Conservation (phyloP, 2,888 invertebrate genomes). For the Epinotia demarniana region DNA sequence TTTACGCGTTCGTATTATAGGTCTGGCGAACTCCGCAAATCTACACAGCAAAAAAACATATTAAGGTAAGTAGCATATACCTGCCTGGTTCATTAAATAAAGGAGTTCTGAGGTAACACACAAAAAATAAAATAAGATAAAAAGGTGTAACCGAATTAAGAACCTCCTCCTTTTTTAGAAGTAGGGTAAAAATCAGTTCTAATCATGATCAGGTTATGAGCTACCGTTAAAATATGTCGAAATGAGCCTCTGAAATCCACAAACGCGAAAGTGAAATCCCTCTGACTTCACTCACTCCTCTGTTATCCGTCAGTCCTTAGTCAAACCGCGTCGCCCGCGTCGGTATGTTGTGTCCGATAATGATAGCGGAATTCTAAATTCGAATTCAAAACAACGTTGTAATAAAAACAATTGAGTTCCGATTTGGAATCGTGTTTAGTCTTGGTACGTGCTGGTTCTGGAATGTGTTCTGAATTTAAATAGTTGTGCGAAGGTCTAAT, state of each 20-base stretch:
- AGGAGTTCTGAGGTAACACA: too few relatives aligned
- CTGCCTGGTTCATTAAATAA: too few relatives aligned
- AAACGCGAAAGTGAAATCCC: constrained; percentile 2
- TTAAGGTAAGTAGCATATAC: too few relatives aligned
- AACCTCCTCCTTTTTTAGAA: too few relatives aligned
- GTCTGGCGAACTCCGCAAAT: too few relatives aligned
- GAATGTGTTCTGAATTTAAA: constrained; percentile 13
- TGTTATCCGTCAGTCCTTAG: constrained; percentile 5
- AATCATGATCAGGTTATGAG: too few relatives aligned
- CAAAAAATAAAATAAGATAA: too few relatives aligned
- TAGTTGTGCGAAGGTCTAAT: neutral
- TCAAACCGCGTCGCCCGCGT: constrained; percentile 8
- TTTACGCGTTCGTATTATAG: too few relatives aligned
- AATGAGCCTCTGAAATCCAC: neutral
- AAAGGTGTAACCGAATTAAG: too few relatives aligned
- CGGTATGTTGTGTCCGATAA: neutral
- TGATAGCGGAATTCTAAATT: neutral
- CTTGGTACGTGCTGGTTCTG: neutral
- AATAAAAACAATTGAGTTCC: neutral
- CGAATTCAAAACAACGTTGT: neutral
- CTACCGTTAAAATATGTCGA: neutral
- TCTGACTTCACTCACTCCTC: neutral
- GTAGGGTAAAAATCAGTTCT: too few relatives aligned
- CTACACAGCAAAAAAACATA: too few relatives aligned
- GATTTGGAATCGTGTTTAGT: constrained; percentile 3